These are phyloP conservation scores for Pollachius pollachius DNA, from an alignment of 2,113 vertebrate genomes.

Conservation along the genomic window DNA sequence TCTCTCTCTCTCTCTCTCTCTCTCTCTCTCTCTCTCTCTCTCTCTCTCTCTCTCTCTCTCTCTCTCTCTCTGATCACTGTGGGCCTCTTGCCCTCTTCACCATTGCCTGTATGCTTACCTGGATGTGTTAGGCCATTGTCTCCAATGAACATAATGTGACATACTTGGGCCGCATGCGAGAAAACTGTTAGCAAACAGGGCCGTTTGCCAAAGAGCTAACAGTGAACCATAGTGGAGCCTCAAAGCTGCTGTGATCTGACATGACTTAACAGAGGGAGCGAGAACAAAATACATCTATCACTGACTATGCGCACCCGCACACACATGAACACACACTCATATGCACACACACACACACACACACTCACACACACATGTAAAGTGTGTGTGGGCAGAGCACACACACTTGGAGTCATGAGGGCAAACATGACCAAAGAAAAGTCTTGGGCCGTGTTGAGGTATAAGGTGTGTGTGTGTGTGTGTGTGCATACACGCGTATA, in stretches of 20 bases:
- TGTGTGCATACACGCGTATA: no score
- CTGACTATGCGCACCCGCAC: conserved; percentile 37
- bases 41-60: no score
- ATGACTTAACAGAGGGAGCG: conserved; percentile 55
- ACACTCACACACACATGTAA: conserved; percentile 15
- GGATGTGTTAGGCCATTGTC: neutral
- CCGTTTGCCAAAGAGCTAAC: conserved; percentile 28
- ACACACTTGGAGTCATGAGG: conserved; percentile 45
- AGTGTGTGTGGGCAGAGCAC: conserved; percentile 15
- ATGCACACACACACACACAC: conserved; percentile 12
- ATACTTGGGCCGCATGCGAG: neutral
- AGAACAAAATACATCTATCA: conserved; percentile 50
- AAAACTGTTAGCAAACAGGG: conserved; percentile 36
- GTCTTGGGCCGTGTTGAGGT: conserved; percentile 47
- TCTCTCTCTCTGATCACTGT: no score
- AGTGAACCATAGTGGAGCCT: conserved; percentile 52
- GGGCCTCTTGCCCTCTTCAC: no score
- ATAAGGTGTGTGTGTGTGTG: conserved; percentile 31
- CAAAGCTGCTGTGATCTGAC: conserved; percentile 60
- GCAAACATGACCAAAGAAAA: conserved; percentile 58
- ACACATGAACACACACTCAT: conserved; percentile 47
- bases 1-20: no score
- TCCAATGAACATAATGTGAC: neutral
- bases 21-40: no score
- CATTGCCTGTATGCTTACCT: no score